Conservation (phyloP, 2,113 vertebrate genomes). For the Silurus meridionalis region DNA sequence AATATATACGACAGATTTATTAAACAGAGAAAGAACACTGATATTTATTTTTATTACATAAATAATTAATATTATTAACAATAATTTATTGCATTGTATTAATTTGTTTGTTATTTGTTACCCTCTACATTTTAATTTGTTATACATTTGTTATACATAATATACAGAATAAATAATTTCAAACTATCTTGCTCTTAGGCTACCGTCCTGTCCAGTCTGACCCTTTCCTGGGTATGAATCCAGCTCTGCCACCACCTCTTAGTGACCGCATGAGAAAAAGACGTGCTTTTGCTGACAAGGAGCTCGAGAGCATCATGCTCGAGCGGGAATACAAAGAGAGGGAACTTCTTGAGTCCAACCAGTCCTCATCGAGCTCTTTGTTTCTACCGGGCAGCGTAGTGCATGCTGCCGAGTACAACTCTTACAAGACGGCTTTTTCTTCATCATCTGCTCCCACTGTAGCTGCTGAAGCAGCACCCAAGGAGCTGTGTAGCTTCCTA, state of each 20-base stretch:
- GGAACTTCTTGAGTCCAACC: constrained; percentile 88
- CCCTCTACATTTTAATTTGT: not conserved
- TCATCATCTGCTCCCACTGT: constrained; percentile 42
- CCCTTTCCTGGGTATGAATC: constrained; percentile 78
- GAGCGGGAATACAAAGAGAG: constrained; percentile 96
- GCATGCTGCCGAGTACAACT: constrained; percentile 84
- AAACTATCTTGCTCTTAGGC: constrained; percentile 71
- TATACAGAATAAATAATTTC: constrained; percentile 8
- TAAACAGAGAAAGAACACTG: not conserved
- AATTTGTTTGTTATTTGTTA: not conserved
- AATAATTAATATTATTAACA: not conserved
- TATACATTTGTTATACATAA: not conserved
- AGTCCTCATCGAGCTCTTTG: constrained; percentile 76
- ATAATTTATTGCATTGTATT: not conserved
- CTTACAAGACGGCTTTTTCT: constrained; percentile 85
- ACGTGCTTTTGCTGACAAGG: constrained; percentile 96
- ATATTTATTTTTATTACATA: not conserved
- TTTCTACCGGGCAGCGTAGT: constrained; percentile 82
- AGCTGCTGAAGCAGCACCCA: constrained; percentile 74
- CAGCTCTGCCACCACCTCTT: constrained; percentile 85
- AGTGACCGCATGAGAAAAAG: constrained; percentile 99
- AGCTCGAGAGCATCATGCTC: constrained; percentile 97
- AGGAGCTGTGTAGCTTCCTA: constrained; percentile 85
- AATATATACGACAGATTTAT: not conserved
- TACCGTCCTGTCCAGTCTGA: constrained; percentile 90